A percentile compares a stretch with the other conserved stretches of the same genome.
phyloP scores from a whole-genome alignment of 2,797 vertebrate genomes.

The Eleutherodactylus coqui region DNA sequence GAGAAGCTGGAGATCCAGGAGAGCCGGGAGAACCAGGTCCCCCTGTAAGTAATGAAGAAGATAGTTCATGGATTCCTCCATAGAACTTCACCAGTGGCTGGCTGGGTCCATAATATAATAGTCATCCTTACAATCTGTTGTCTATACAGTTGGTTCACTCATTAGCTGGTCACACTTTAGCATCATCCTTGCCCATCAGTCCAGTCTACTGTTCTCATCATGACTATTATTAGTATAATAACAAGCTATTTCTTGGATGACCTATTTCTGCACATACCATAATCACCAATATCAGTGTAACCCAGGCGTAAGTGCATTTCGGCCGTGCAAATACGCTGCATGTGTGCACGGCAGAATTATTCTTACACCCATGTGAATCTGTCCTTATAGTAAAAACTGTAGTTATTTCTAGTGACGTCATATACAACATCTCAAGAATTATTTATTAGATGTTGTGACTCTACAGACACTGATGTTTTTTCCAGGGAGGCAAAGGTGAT shows the following conservation, averaged over 20 bases:
- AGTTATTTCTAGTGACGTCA: neutral
- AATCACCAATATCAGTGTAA: no score
- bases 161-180: neutral
- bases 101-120: neutral
- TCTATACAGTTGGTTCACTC: neutral
- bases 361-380: no score
- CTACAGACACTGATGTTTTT: neutral
- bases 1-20: slow-evolving; percentile 87
- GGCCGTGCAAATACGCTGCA: no score
- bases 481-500: slow-evolving; percentile 86
- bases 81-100: neutral
- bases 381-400: no score
- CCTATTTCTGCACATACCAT: neutral
- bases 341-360: no score
- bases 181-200: neutral
- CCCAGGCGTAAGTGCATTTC: no score
- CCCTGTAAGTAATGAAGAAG: slow-evolving; percentile 77
- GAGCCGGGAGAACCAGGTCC: slow-evolving; percentile 78
- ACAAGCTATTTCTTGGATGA: neutral
- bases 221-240: no score
- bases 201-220: neutral
- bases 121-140: neutral
- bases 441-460: neutral
- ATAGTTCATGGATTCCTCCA: neutral
- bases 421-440: neutral